Percentiles rank a stretch among this genome's conserved stretches.
These are phyloP conservation scores for Bradypodion pumilum DNA, from an alignment of 2,797 vertebrate species.

Conservation along the genomic window DNA sequence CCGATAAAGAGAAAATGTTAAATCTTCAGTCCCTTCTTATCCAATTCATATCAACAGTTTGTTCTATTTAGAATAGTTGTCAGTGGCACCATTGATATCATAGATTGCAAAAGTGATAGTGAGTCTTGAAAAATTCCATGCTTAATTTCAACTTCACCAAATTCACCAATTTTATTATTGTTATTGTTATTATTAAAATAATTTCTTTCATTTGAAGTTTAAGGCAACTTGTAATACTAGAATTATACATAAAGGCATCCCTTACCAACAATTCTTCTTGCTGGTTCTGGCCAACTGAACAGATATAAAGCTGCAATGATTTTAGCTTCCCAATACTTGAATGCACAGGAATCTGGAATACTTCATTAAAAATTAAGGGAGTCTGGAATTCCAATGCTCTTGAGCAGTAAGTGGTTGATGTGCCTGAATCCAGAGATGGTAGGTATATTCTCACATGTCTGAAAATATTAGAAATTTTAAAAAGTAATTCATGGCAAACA, in stretches of 20 bases:
- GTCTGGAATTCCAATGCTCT: conserved; percentile 89
- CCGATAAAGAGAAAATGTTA: no score
- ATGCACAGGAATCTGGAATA: conserved; percentile 90
- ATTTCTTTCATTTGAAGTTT: background rate
- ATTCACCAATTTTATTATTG: no score
- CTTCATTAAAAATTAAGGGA: conserved; percentile 91
- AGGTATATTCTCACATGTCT: conserved; percentile 94
- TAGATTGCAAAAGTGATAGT: no score
- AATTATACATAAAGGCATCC: conserved; percentile 27
- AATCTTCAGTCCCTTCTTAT: no score
- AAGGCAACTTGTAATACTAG: background rate
- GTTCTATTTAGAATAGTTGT: no score
- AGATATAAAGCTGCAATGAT: conserved; percentile 89
- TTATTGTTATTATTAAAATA: no score
- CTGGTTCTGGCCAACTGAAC: conserved; percentile 84
- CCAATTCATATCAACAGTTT: no score
- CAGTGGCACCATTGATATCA: no score
- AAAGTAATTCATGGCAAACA: conserved; percentile 9
- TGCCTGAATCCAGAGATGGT: conserved; percentile 85
- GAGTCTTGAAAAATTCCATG: no score
- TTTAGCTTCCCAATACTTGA: conserved; percentile 80
- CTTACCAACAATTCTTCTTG: conserved; percentile 93
- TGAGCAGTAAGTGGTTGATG: conserved; percentile 92
- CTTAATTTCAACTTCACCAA: no score
- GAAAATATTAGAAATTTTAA: conserved; percentile 46